These are phyloP conservation scores for Hemistola chrysoprasaria DNA, from an alignment of 2,888 invertebrate species.

Conservation along the genomic window DNA sequence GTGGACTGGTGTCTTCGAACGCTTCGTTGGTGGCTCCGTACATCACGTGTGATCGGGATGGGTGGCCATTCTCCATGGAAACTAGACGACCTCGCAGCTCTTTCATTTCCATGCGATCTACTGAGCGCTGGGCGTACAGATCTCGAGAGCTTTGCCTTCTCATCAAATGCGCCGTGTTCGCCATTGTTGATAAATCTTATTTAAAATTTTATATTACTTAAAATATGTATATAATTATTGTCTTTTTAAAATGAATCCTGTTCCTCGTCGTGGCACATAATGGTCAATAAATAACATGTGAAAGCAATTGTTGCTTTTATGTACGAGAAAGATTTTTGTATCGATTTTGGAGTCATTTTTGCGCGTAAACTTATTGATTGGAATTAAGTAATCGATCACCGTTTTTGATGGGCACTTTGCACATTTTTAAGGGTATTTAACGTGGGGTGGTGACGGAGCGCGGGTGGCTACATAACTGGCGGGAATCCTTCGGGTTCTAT, in stretches of 20 bases:
- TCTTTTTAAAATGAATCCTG: constrained; percentile 50
- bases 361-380: constrained; percentile 5
- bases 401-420: constrained; percentile 10
- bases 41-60: constrained; percentile 76
- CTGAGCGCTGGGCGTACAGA: constrained; percentile 89
- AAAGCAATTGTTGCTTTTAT: constrained; percentile 42
- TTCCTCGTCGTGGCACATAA: constrained; percentile 69
- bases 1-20: constrained; percentile 82
- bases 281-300: constrained; percentile 53
- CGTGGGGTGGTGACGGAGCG: constrained; percentile 22
- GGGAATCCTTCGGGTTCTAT: constrained; percentile 34
- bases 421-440: constrained; percentile 15
- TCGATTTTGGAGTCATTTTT: constrained; percentile 51
- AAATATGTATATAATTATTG: constrained; percentile 47
- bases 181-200: constrained; percentile 82
- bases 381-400: constrained; percentile 5
- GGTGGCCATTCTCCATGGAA: constrained; percentile 85
- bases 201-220: too few relatives aligned
- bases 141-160: constrained; percentile 94
- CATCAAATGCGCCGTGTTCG: constrained; percentile 94
- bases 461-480: constrained; percentile 26
- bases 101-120: constrained; percentile 93
- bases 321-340: constrained; percentile 33
- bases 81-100: constrained; percentile 92
- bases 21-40: constrained; percentile 95